phyloP scores from a whole-genome alignment of 2,113 vertebrate genomes.

The Ceyx margarethae region DNA sequence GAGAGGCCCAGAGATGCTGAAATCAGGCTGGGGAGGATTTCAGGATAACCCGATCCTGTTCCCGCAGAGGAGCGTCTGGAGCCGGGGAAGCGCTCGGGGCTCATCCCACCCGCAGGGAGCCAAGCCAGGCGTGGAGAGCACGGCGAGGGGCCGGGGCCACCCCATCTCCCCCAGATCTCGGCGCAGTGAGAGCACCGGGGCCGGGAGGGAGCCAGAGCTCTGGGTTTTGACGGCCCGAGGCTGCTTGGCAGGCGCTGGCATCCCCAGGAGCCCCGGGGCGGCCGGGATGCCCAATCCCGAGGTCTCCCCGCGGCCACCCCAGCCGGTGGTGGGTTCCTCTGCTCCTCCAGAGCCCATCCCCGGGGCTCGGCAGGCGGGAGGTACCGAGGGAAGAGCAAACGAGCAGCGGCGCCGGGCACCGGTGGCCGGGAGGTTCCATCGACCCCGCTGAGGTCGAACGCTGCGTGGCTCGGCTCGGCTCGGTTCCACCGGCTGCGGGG shows the following conservation, averaged over 20 bases:
- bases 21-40: not conserved
- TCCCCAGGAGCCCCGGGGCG: not conserved
- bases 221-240: not conserved
- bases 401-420: not conserved
- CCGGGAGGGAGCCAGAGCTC: not conserved
- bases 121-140: not conserved
- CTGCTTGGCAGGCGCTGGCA: not conserved
- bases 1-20: not conserved
- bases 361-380: not conserved
- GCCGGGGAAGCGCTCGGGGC: not conserved
- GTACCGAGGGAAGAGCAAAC: not conserved
- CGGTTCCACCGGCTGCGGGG: not conserved
- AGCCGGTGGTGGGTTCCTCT: not conserved
- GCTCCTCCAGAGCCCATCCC: not conserved
- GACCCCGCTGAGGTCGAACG: not conserved
- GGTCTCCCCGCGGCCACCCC: not conserved
- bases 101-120: not conserved
- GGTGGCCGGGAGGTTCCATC: not conserved
- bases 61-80: not conserved
- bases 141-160: not conserved
- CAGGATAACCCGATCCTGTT: not conserved
- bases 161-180: accelerated
- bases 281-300: not conserved
- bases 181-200: not conserved
- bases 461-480: not conserved